Evolutionary conservation across 2,888 invertebrate genomes (phyloP).

Genomic region (Zygaena filipendulae): DNA sequence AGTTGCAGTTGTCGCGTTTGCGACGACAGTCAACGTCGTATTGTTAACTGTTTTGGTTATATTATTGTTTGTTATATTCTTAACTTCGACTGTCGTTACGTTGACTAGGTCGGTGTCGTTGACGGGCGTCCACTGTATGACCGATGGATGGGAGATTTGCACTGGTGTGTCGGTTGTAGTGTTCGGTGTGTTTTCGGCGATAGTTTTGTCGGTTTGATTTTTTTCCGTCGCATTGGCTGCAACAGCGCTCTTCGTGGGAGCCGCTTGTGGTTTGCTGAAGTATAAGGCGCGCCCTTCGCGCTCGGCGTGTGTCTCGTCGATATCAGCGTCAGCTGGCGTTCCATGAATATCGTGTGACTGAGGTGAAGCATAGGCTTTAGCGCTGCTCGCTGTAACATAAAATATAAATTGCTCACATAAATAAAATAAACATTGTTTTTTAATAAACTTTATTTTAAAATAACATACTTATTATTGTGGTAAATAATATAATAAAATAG

Average conservation of each 20-base stretch:
- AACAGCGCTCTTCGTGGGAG: constrained; percentile 21
- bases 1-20: constrained; percentile 35
- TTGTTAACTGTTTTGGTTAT: constrained; percentile 24
- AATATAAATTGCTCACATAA: constrained; percentile 15
- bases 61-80: constrained; percentile 23
- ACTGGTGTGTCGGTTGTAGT: constrained; percentile 16
- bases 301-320: constrained; percentile 28
- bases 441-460: too few relatives aligned
- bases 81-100: constrained; percentile 17
- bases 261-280: constrained; percentile 33
- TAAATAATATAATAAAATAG: too few relatives aligned
- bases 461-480: too few relatives aligned
- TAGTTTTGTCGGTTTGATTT: constrained; percentile 21
- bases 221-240: constrained; percentile 27
- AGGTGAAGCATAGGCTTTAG: constrained; percentile 36
- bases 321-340: constrained; percentile 29
- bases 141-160: constrained; percentile 24
- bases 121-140: constrained; percentile 41
- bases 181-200: constrained; percentile 12
- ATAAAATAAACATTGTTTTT: too few relatives aligned
- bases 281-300: constrained; percentile 51
- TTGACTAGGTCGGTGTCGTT: constrained; percentile 24
- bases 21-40: constrained; percentile 12
- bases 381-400: constrained; percentile 47
- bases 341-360: constrained; percentile 42